Percentiles rank a stretch among this genome's conserved stretches.
Conservation (phyloP, 2,888 invertebrate genomes). For the Andrena bucephala region DNA sequence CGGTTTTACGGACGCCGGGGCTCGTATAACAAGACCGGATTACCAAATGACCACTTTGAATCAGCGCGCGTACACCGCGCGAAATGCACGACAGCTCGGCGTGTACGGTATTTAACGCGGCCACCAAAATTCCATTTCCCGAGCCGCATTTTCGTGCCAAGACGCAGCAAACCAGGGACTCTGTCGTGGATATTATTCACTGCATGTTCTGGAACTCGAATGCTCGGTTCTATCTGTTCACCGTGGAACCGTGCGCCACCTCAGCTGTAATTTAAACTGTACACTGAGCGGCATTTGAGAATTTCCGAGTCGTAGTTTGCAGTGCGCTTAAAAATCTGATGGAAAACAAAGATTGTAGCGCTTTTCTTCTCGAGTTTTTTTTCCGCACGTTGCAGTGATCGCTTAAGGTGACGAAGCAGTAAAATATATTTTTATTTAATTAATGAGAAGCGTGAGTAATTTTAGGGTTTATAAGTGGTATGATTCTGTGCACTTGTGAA, state of each 20-base stretch:
- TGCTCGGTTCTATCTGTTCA: slow-evolving; percentile 9
- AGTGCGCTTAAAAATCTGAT: neutral
- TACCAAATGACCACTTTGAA: slow-evolving; percentile 72
- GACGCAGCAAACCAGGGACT: slow-evolving; percentile 31
- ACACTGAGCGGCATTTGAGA: neutral
- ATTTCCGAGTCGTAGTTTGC: neutral
- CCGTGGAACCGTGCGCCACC: neutral
- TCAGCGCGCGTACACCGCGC: slow-evolving; percentile 32
- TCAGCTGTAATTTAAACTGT: neutral
- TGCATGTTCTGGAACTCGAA: neutral
- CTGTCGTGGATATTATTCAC: neutral
- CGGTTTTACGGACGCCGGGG: slow-evolving; percentile 74
- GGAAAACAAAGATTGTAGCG: neutral
- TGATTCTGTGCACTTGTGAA: too few relatives aligned
- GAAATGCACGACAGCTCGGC: slow-evolving; percentile 50
- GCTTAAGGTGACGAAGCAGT: neutral
- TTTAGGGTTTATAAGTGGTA: too few relatives aligned
- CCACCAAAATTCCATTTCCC: slow-evolving; percentile 49
- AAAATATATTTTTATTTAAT: too few relatives aligned
- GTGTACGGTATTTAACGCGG: slow-evolving; percentile 39
- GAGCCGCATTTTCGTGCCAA: slow-evolving; percentile 22
- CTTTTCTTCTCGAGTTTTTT: too few relatives aligned
- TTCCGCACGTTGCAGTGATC: neutral
- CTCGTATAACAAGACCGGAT: slow-evolving; percentile 78
- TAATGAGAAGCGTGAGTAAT: too few relatives aligned